Evolutionary conservation across 2,113 vertebrate genomes (phyloP), one percentile per base, ranked within the genome.

Genomic region (Antechinus flavipes): DNA sequence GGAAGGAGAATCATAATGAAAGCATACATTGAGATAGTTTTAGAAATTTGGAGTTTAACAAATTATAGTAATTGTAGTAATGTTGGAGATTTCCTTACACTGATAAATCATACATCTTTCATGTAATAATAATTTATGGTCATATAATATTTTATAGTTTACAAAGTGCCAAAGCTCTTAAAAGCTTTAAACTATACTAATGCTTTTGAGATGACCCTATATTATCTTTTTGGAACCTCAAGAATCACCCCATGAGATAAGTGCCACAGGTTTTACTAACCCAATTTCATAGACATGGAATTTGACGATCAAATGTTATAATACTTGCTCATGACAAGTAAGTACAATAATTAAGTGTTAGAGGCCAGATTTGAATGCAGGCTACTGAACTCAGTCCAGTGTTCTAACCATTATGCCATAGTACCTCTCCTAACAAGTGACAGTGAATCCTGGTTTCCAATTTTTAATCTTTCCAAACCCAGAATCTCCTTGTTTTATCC

Each of bases 401-500:
- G 6, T 47, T 25, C 0, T 27, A 22, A 89, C 30, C 56, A 12
- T 30, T 92, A 4, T 93, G 68, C 8, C 16, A 42, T 42, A 84
- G 68, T 19, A 84, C 19, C 19, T 84, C 68, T 19, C 35, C n/a
- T 8, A 84, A 42, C 19, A 22, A 19, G n/a, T 42, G 16, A 42
- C 68, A 76, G 35, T 5, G 42, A 84, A 16, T 42, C 23, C n/a
- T 84, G n/a, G 68, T 68, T 91, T 94, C 42, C 12, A 26, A 12
- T 50, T 56, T 96, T 91, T 53, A 52, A 35, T 93, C 27, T 95
- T 92, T 56, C 42, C 52, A 53, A 42, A 42, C 68, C 19, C 68
- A 84, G 42, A 16, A 42, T 84, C n/a, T 84, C 3, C 61, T 76
- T n/a, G 16, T 84, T 84, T 84, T 84, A 84, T 84, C n/a, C 19